Evolutionary conservation across 2,888 invertebrate genomes (phyloP).

Genomic region (Nebria brevicollis): DNA sequence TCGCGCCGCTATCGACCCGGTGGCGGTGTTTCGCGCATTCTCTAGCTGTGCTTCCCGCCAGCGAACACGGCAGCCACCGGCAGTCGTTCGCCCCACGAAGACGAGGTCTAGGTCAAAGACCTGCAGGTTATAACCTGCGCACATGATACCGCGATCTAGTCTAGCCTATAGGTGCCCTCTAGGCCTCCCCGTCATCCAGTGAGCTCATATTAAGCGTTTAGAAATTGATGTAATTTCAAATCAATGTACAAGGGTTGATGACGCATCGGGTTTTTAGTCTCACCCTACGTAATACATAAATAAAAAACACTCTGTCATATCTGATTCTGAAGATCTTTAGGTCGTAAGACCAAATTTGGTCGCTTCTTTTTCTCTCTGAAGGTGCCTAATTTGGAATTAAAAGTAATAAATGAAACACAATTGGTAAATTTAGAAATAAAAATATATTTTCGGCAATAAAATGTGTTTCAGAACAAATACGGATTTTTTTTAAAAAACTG

Average conservation of each 20-base stretch:
- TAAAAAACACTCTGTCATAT: no score
- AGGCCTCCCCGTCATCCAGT: not conserved
- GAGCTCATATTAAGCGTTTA: not conserved
- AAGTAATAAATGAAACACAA: no score
- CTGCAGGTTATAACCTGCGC: slow-evolving; percentile 58
- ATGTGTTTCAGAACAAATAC: no score
- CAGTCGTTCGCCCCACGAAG: slow-evolving; percentile 45
- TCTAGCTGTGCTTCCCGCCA: not conserved
- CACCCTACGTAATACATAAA: not conserved
- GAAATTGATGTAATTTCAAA: not conserved
- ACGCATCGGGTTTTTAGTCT: not conserved
- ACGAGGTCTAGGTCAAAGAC: slow-evolving; percentile 65
- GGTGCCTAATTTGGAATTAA: no score
- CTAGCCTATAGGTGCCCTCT: not conserved
- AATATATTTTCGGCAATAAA: no score
- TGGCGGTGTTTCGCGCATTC: not conserved
- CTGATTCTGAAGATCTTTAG: no score
- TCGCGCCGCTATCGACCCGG: slow-evolving; percentile 43
- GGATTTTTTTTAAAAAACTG: no score
- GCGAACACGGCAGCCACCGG: slow-evolving; percentile 38
- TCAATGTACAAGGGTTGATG: not conserved
- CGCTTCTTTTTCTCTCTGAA: no score
- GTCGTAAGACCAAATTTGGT: no score
- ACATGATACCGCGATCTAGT: slow-evolving; percentile 18
- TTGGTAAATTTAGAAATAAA: no score